Evolutionary conservation across 2,797 vertebrate genomes (phyloP).

Genomic region (Oceanodroma leucorhoa): DNA sequence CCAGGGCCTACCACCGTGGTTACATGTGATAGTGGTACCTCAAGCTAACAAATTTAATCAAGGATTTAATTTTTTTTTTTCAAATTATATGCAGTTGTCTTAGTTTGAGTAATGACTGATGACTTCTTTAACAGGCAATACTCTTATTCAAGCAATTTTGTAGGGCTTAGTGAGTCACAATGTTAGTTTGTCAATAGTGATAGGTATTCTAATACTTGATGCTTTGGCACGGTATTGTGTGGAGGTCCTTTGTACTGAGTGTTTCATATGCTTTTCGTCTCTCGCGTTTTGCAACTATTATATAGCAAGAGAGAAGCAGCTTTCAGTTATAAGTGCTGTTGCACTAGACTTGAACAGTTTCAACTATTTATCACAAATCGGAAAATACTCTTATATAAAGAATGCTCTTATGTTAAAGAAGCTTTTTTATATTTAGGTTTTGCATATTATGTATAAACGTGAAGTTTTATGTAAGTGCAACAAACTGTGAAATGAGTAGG

Average conservation of each 20-base stretch:
- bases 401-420: neutral
- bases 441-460: neutral
- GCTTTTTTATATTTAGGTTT: neutral
- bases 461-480: neutral
- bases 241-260: neutral
- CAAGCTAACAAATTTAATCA: neutral
- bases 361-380: neutral
- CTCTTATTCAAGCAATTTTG: neutral
- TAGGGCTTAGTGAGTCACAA: neutral
- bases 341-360: neutral
- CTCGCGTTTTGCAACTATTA: neutral
- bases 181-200: neutral
- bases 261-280: neutral
- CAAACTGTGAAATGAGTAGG: neutral
- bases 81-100: neutral
- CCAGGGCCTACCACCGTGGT: neutral
- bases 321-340: neutral
- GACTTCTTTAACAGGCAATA: neutral
- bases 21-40: neutral
- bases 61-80: neutral
- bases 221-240: neutral
- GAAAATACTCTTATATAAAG: neutral
- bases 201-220: neutral
- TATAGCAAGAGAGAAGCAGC: neutral
- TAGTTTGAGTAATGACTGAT: neutral